Conservation (phyloP, 2,888 invertebrate genomes). For the Allygus modestus region DNA sequence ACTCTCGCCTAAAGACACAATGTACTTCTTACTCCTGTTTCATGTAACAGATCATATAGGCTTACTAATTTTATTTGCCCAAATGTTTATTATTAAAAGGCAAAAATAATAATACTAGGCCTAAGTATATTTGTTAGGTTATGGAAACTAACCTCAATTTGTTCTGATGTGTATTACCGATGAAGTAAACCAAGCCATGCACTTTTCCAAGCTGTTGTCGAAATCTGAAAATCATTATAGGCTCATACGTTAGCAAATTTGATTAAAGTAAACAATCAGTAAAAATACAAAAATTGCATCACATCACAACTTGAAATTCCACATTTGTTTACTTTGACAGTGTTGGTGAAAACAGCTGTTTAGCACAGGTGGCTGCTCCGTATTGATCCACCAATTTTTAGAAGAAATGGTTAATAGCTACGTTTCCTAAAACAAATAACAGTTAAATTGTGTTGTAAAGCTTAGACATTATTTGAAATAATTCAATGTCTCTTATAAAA, state of each 20-base stretch:
- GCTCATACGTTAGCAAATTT: neutral
- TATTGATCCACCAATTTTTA: constrained; percentile 62
- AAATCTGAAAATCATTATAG: constrained; percentile 27
- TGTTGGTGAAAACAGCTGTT: constrained; percentile 61
- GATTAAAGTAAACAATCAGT: neutral
- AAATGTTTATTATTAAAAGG: too few species aligned
- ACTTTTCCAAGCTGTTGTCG: neutral
- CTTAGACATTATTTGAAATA: neutral
- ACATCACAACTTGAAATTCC: neutral
- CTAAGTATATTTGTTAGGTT: neutral
- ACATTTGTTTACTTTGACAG: neutral
- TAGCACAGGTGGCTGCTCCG: constrained; percentile 61
- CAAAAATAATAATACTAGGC: neutral
- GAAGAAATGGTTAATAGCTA: neutral
- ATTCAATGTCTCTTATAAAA: constrained; percentile 1
- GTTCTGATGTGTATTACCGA: neutral
- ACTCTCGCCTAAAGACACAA: too few species aligned
- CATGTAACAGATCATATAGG: too few species aligned
- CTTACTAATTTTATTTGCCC: too few species aligned
- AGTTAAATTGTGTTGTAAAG: neutral
- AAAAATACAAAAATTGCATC: neutral
- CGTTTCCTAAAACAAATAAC: constrained; percentile 4
- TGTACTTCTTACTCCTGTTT: too few species aligned
- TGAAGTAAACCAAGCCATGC: neutral
- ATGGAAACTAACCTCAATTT: constrained; percentile 47